phyloP scores from a whole-genome alignment of 2,797 vertebrate genomes.

The Tokudaia tokunoshimensis region DNA sequence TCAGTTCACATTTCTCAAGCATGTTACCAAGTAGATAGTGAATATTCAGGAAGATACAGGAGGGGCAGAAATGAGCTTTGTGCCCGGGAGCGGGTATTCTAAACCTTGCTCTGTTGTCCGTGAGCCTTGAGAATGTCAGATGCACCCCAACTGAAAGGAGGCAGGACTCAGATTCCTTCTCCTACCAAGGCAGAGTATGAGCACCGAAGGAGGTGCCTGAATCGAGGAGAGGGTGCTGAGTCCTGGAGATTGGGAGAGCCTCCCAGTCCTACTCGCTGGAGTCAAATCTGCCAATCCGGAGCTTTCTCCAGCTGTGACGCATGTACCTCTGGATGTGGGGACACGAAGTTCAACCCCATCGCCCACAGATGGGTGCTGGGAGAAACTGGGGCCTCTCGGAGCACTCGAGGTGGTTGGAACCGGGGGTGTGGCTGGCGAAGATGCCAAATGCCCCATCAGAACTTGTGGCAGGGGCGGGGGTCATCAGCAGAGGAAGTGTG shows the following conservation, averaged over 20 bases:
- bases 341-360: background rate
- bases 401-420: background rate
- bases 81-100: background rate
- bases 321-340: background rate
- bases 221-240: background rate
- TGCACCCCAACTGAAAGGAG: background rate
- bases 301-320: background rate
- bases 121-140: background rate
- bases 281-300: background rate
- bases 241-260: background rate
- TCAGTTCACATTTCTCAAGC: background rate
- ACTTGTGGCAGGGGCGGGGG: background rate
- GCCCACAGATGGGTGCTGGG: background rate
- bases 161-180: fast-evolving
- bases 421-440: background rate
- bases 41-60: background rate
- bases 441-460: background rate
- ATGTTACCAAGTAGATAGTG: fast-evolving
- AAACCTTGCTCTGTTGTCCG: background rate
- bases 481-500: background rate
- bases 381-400: background rate
- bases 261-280: fast-evolving
- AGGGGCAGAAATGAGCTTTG: background rate
- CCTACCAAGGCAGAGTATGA: background rate
- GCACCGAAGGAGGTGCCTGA: background rate